A percentile compares a stretch with the other conserved stretches of the same genome.
phyloP scores from a whole-genome alignment of 2,113 vertebrate genomes.

The Electrona antarctica region DNA sequence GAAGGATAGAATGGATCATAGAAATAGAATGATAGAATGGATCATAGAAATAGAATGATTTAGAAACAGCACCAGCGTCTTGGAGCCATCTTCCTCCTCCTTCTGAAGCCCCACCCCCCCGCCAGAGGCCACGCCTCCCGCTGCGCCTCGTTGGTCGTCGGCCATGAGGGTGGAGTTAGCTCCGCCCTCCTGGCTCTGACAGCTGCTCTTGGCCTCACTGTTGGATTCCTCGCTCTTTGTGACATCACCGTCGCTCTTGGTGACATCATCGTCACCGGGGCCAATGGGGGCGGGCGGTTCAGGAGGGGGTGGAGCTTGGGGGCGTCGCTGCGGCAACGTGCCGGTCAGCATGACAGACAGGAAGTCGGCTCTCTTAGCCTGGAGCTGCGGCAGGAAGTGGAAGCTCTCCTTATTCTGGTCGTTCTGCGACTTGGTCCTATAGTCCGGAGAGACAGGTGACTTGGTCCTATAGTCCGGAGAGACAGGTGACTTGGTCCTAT shows the following conservation, averaged over 20 bases:
- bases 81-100: constrained; percentile 89
- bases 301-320: constrained; percentile 35
- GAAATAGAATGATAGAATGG: too few relatives aligned
- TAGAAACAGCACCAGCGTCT: constrained; percentile 84
- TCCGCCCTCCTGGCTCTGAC: constrained; percentile 90
- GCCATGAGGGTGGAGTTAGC: constrained; percentile 89
- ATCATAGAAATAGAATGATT: too few relatives aligned
- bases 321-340: constrained; percentile 70
- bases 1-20: too few relatives aligned
- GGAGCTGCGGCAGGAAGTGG: constrained; percentile 82
- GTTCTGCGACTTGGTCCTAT: constrained; percentile 82
- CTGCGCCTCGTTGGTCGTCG: constrained; percentile 84
- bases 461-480: constrained; percentile 89
- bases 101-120: constrained; percentile 69
- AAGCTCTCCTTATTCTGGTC: constrained; percentile 84
- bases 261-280: constrained; percentile 63
- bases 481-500: constrained; percentile 80
- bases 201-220: constrained; percentile 88
- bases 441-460: constrained; percentile 85
- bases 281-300: constrained; percentile 39
- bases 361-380: constrained; percentile 89
- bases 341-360: constrained; percentile 86
- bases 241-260: constrained; percentile 73
- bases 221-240: constrained; percentile 85
- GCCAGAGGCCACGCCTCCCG: constrained; percentile 80